Base-by-base conservation (phyloP, 2,113 vertebrate genomes). In the Glaucidium brasilianum region DNA sequence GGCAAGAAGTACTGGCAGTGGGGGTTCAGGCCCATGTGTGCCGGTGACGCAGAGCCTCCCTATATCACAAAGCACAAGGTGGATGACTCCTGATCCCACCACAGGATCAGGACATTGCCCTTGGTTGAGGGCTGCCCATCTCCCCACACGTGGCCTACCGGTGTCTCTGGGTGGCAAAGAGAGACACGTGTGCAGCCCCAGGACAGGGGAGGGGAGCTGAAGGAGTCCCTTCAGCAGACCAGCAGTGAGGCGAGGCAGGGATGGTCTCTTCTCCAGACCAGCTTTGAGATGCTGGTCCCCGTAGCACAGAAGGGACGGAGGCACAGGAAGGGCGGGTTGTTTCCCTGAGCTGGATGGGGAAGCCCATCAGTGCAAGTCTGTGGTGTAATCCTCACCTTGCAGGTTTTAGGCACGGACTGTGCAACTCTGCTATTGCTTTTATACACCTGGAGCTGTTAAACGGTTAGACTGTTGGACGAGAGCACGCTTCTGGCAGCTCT, bases 241-340 rank as follows among this genome's bases (percentile, higher is more conserved):
- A 2, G 12, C 10, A 4, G 66, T 1, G 9, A n/a, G 12, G 12
- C 0, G 0, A 78, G 58, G 30, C 34, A 34, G 72, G 43, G 29
- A 14, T 1, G 11, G 35, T 39, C 25, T 50, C 49, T 50, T 45
- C 16, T 49, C 37, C 4, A 2, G 11, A n/a, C 23, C 7, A 16
- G 37, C 15, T 35, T 26, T 50, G 80, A 29, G 50, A 25, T 5
- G 1, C 22, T 18, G 22, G 32, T 41, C 10, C 37, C 21, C 0
- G 1, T 26, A 50, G 50, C 2, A 2, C 34, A 49, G 21, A 37
- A 32, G 67, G 23, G 5, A 19, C 15, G 45, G 59, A 80, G 37
- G 59, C n/a, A 4, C 1, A 2, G 0, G 0, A 32, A 67, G 50
- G 23, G 45, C 1, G 2, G 0, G 0, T 37, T 47, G 5, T 41